phyloP scores from a whole-genome alignment of 2,113 vertebrate species.

The Podarcis cretensis region DNA sequence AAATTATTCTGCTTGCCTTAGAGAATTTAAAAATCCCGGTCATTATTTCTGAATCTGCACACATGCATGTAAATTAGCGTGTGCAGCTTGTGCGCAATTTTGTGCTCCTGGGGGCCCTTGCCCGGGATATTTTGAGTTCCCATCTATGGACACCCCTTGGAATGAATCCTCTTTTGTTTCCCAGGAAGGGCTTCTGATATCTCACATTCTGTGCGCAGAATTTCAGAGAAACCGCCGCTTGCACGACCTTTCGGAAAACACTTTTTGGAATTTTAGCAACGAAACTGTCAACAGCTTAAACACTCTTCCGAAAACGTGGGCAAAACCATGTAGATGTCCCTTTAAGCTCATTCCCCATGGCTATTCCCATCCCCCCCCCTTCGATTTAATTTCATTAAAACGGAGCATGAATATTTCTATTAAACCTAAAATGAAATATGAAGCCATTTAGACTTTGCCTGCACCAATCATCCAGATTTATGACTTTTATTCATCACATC shows the following conservation, averaged over 20 bases:
- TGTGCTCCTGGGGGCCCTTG: no score
- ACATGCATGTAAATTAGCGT: no score
- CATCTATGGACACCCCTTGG: no score
- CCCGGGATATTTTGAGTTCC: no score
- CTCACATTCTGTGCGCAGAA: not conserved
- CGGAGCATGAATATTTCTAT: conserved; percentile 98
- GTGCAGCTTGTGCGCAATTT: no score
- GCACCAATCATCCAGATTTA: conserved; percentile 98
- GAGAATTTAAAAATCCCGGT: no score
- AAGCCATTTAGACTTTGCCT: conserved; percentile 98
- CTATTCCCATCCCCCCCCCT: conserved; percentile 70
- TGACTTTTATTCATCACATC: conserved; percentile 97
- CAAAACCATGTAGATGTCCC: conserved; percentile 56
- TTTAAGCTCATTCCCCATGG: conserved; percentile 65
- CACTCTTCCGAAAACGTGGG: not conserved
- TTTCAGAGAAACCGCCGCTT: not conserved
- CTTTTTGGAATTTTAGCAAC: not conserved
- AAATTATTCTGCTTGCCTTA: no score
- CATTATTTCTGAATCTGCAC: no score
- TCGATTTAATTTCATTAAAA: conserved; percentile 99
- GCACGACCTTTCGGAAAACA: not conserved
- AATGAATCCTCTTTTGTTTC: no score
- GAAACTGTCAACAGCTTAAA: not conserved
- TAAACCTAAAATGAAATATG: conserved; percentile 99
- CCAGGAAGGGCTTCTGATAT: not conserved